Evolutionary conservation across 2,888 invertebrate species (phyloP).

Genomic region (Patella pellucida): DNA sequence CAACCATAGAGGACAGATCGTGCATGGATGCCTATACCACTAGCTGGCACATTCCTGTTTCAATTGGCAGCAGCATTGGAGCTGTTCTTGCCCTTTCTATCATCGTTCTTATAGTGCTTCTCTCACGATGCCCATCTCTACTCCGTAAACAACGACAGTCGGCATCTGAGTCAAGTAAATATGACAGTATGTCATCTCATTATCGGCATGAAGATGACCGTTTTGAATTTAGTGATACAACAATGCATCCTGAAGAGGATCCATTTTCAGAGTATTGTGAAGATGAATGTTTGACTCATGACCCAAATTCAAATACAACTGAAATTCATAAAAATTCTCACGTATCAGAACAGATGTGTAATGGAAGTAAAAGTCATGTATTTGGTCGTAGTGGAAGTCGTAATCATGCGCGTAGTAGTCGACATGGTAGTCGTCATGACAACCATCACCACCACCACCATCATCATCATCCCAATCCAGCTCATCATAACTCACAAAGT

Average conservation of each 20-base stretch:
- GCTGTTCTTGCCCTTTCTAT: conserved; percentile 62
- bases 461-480: conserved; percentile 27
- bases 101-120: conserved; percentile 60
- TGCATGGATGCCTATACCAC: conserved; percentile 62
- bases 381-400: conserved; percentile 16
- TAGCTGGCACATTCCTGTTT: conserved; percentile 64
- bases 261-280: conserved; percentile 34
- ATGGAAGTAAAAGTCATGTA: conserved; percentile 36
- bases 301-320: background rate
- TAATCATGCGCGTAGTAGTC: conserved; percentile 18
- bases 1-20: conserved; percentile 41
- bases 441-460: conserved; percentile 21
- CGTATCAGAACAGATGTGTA: conserved; percentile 25
- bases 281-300: conserved; percentile 18
- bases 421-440: background rate
- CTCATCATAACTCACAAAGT: conserved; percentile 15
- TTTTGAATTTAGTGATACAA: conserved; percentile 61
- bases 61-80: conserved; percentile 64
- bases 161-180: conserved; percentile 47
- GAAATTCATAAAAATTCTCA: conserved; percentile 16
- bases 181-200: conserved; percentile 63
- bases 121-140: conserved; percentile 54
- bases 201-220: conserved; percentile 50
- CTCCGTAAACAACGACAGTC: conserved; percentile 35
- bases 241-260: conserved; percentile 47